phyloP scores from a whole-genome alignment of 2,888 invertebrate species.

The Zootermopsis nevadensis region DNA sequence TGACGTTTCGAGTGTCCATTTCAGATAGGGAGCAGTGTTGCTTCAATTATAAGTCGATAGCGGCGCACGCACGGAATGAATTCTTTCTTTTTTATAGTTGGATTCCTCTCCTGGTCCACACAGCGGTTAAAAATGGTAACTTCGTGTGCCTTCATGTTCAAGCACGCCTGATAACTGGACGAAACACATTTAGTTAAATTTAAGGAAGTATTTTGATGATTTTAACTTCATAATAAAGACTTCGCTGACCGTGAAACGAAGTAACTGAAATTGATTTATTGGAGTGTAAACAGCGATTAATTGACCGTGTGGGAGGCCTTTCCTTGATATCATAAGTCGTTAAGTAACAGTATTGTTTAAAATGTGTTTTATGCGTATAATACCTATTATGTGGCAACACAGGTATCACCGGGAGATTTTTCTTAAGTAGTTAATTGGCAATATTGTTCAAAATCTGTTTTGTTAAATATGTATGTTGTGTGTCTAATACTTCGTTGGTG shows the following conservation, averaged over 20 bases:
- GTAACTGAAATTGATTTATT: neutral
- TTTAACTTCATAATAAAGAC: neutral
- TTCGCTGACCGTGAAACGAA: neutral
- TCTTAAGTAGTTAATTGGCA: no score
- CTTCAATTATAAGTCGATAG: constrained; percentile 45
- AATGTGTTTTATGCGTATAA: no score
- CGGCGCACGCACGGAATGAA: constrained; percentile 32
- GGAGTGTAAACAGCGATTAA: no score
- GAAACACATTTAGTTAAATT: neutral
- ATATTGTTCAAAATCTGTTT: neutral
- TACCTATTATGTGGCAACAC: no score
- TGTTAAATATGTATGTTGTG: neutral
- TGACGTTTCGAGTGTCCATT: constrained; percentile 48
- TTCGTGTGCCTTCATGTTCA: neutral
- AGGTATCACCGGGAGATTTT: no score
- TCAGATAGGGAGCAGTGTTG: constrained; percentile 43
- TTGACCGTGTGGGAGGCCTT: no score
- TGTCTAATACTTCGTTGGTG: neutral
- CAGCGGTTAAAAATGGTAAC: neutral
- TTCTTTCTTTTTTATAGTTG: neutral
- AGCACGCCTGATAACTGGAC: neutral
- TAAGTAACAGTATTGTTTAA: no score
- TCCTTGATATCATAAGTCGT: no score
- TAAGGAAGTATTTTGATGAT: neutral
- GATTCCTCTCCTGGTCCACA: neutral